Percentiles rank a stretch among this genome's conserved stretches.
phyloP scores from a whole-genome alignment of 2,888 invertebrate genomes.

The Mythimna vitellina region DNA sequence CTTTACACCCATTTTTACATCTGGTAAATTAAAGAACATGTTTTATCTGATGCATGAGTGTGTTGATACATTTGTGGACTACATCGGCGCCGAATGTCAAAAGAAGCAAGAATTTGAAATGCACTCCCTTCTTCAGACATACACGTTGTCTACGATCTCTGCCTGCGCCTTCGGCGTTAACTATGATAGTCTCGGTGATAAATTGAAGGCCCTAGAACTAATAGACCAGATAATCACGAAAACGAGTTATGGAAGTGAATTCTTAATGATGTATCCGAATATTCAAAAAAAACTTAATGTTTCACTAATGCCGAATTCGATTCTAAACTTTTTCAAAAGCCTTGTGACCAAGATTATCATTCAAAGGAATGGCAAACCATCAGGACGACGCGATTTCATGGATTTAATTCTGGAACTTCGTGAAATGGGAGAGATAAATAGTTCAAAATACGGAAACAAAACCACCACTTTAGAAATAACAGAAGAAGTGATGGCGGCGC shows the following conservation, averaged over 20 bases:
- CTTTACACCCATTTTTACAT: conserved; percentile 77
- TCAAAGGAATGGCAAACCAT: conserved; percentile 71
- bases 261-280: conserved; percentile 74
- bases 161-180: conserved; percentile 74
- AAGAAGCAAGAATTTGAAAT: conserved; percentile 65
- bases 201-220: conserved; percentile 47
- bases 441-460: conserved; percentile 58
- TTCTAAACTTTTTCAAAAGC: conserved; percentile 66
- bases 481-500: conserved; percentile 77
- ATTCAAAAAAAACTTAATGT: conserved; percentile 68
- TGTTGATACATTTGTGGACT: conserved; percentile 68
- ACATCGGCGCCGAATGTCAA: conserved; percentile 55
- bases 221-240: conserved; percentile 57
- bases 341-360: conserved; percentile 66
- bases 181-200: conserved; percentile 62
- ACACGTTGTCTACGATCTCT: conserved; percentile 70
- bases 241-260: conserved; percentile 54
- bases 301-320: conserved; percentile 65
- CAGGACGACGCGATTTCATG: conserved; percentile 75
- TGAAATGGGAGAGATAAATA: conserved; percentile 65
- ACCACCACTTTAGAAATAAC: conserved; percentile 67
- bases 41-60: conserved; percentile 71
- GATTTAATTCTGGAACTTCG: conserved; percentile 74
- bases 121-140: conserved; percentile 68
- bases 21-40: conserved; percentile 80